Base-by-base conservation (phyloP, 2,888 invertebrate genomes). In the Liopterus haemorrhoidalis region DNA sequence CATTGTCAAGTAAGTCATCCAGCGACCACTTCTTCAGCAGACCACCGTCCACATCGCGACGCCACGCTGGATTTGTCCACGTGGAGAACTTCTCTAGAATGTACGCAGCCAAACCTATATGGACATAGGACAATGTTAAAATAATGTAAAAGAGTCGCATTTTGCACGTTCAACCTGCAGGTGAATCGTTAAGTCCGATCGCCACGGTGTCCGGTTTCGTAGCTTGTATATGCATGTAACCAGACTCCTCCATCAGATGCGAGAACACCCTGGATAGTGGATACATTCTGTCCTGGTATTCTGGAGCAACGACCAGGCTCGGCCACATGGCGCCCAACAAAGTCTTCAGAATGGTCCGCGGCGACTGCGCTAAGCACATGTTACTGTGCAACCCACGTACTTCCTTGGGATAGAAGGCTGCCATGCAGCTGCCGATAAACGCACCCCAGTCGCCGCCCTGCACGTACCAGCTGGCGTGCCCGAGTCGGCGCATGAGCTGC, bases 141-240 rank as follows among this genome's bases (percentile, higher is more conserved):
- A n/a, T n/a, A n/a, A n/a, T n/a, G n/a, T n/a, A n/a, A n/a, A n/a
- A n/a, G n/a, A n/a, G n/a, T n/a, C n/a, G n/a, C n/a, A n/a, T n/a
- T n/a, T n/a, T n/a, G n/a, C n/a, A n/a, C n/a, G n/a, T n/a, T n/a
- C n/a, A n/a, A n/a, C 88, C 90, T 1, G 82, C 74, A 0, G 92
- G 92, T 0, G 83, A 82, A 54, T 85, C 81, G 11, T 72, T 68
- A 20, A 90, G 62, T 0, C 71, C 80, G 4, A 75, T 69, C 18
- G 84, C 83, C 81, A 86, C 69, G 0, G 89, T 88, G 57, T 90
- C 89, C 12, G 90, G 90, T 60, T 87, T 89, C 0, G 88, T 87
- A 0, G 83, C 76, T 59, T 90, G 90, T 5, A 89, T 53, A 58
- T 88, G 87, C 56, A 83, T 62, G 52, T 77, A 79, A 1, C 77